Percentiles rank a stretch among this genome's conserved stretches.
Evolutionary conservation across 2,113 vertebrate genomes (phyloP).

Genomic region (Recurvirostra avosetta): DNA sequence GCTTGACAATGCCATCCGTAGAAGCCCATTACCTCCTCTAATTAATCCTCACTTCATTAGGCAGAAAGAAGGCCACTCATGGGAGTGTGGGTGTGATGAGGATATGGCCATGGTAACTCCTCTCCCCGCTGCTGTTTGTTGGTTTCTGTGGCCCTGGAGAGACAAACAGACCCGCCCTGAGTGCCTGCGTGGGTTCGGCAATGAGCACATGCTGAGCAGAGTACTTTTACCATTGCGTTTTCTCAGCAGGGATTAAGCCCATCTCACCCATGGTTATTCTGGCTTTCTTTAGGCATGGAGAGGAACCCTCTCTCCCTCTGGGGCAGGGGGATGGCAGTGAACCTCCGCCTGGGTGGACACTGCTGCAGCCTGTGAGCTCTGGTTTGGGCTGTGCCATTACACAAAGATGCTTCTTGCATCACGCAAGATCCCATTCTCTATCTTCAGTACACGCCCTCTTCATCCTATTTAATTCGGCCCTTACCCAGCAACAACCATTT

Average conservation of each 20-base stretch:
- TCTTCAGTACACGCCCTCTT: not conserved
- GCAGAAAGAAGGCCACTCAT: constrained; percentile 1
- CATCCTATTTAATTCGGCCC: not conserved
- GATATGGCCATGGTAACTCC: not conserved
- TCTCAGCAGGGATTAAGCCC: not conserved
- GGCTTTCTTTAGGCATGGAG: not conserved
- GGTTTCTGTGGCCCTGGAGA: not conserved
- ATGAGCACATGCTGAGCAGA: not conserved
- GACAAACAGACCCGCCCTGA: constrained; percentile 24
- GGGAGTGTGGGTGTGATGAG: not conserved
- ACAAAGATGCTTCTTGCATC: not conserved
- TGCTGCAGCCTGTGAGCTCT: not conserved
- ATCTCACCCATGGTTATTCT: not conserved
- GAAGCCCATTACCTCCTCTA: constrained; percentile 26
- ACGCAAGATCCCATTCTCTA: not conserved
- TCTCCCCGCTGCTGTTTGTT: not conserved
- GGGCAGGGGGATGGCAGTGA: not conserved
- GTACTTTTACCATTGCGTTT: not conserved
- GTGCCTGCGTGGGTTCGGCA: not conserved
- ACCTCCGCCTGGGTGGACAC: not conserved
- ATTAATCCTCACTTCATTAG: constrained; percentile 42
- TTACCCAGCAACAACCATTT: not conserved
- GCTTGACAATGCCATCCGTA: not conserved
- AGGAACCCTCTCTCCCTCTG: not conserved
- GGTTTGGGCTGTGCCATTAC: not conserved